These are phyloP conservation scores for Cinclus mexicanus DNA, from an alignment of 2,113 vertebrate genomes.

Conservation along the genomic window DNA sequence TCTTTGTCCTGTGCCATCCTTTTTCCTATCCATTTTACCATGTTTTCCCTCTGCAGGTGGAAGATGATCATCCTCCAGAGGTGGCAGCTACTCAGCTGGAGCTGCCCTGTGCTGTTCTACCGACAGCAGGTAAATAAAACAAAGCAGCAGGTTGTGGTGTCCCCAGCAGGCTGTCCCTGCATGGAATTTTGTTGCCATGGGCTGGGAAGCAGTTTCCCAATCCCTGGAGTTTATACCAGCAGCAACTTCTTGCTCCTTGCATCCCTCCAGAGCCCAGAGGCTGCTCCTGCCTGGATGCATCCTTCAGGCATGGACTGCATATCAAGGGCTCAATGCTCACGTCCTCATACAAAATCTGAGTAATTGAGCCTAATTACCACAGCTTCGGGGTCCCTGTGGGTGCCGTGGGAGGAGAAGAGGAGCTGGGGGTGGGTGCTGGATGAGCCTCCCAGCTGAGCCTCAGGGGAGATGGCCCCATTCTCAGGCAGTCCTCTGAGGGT, in stretches of 20 bases:
- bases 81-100: background rate
- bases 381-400: background rate
- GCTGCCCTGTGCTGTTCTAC: background rate
- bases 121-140: slow-evolving; percentile 21
- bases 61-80: background rate
- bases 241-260: background rate
- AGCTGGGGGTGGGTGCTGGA: background rate
- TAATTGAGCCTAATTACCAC: background rate
- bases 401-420: background rate
- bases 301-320: background rate
- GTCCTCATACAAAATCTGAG: background rate
- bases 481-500: background rate
- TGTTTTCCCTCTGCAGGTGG: background rate
- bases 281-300: background rate
- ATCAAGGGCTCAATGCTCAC: fast-evolving
- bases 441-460: background rate
- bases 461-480: fast-evolving
- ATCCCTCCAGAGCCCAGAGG: background rate
- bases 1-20: background rate
- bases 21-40: background rate
- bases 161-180: fast-evolving
- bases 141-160: background rate
- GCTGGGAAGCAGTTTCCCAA: background rate
- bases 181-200: fast-evolving
- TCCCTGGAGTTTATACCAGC: background rate